Base-by-base conservation (phyloP, 1,140 invertebrate genomes). In the Dysdera silvatica region DNA sequence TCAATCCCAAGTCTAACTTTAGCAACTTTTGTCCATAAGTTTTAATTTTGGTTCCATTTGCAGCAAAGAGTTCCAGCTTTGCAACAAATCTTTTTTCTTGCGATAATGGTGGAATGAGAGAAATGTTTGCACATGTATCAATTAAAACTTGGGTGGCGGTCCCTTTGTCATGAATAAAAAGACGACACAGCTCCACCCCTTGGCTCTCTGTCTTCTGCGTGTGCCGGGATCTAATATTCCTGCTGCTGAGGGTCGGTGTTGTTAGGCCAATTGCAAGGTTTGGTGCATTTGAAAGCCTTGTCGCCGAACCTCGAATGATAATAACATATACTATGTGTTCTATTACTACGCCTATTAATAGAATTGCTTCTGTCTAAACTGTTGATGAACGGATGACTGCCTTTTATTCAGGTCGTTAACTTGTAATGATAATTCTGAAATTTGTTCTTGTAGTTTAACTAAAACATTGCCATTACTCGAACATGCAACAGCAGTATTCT, bases 21-120 rank as follows among this genome's bases (percentile, higher is more conserved):
- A n/a, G n/a, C n/a, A n/a, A n/a, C n/a, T n/a, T n/a, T n/a, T n/a
- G n/a, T n/a, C n/a, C n/a, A n/a, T n/a, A n/a, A n/a, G n/a, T n/a
- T 55, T 65, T 55, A 3, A 65, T 66, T n/a, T 8, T 28, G 7
- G 60, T 56, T 20, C 23, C 18, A 31, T 65, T 65, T n/a, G 63
- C 63, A 4, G 63, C 61, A 16, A 6, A 62, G 14, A 65, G 41
- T 43, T 65, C 7, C 5, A 20, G 10, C n/a, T 43, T 48, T 16
- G 16, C 20, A 5, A 5, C 3, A 14, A 14, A 3, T 14, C 0
- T 5, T 3, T 37, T 54, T 37, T 37, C 51, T 35, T 35, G 26
- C 10, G 51, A n/a, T 37, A 24, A 35, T 35, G 31, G 33, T 35
- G 51, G 31, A 23, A 54, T 33, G 2, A 37, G 20, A 16, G 51